phyloP scores from a whole-genome alignment of 2,888 invertebrate species.

The Caradrina clavipalpis region DNA sequence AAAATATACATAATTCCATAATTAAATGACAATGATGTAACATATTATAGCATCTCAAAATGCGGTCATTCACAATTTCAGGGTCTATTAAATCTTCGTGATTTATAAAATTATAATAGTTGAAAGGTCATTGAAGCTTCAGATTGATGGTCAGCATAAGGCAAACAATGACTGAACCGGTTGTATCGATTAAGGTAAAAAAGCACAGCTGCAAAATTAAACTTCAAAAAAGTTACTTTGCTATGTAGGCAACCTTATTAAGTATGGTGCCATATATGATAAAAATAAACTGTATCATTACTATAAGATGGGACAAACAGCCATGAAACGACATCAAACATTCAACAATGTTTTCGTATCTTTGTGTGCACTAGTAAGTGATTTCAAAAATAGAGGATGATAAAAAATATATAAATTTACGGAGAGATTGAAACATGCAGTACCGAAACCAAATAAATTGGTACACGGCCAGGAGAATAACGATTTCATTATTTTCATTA shows the following conservation, averaged over 20 bases:
- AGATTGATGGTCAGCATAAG: constrained; percentile 24
- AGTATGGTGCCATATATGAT: too few species aligned
- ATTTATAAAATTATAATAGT: constrained; percentile 28
- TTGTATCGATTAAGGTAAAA: not conserved
- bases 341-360: not conserved
- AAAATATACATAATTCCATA: constrained; percentile 9
- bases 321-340: too few species aligned
- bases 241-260: not conserved
- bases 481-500: not conserved
- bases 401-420: not conserved
- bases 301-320: too few species aligned
- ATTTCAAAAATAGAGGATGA: not conserved
- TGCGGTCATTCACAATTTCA: constrained; percentile 43
- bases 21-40: constrained; percentile 51
- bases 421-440: not conserved
- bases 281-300: too few species aligned
- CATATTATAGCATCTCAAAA: constrained; percentile 43
- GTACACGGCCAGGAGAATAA: not conserved
- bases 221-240: not conserved
- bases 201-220: not conserved
- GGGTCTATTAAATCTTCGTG: constrained; percentile 44
- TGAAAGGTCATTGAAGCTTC: constrained; percentile 38
- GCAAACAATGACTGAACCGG: not conserved
- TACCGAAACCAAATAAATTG: not conserved
- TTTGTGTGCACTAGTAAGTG: not conserved